Evolutionary conservation across 2,113 vertebrate genomes (phyloP), one percentile per base, ranked within the genome.

Genomic region (Dasyornis broadbenti): DNA sequence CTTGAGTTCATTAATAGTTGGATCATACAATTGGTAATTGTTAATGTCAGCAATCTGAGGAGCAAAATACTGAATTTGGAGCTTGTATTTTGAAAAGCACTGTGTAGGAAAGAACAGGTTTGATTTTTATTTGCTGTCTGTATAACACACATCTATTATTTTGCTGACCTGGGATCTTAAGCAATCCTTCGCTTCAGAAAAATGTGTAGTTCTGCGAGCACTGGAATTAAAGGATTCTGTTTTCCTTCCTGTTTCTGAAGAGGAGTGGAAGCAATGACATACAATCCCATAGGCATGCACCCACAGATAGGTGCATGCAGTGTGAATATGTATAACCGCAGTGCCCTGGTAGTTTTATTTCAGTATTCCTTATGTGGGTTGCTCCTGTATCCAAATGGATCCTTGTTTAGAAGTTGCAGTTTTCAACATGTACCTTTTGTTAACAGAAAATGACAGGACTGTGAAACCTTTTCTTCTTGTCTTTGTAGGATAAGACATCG

Each of bases 401-500:
- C 21, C 19, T 89, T 60, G 30, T 7, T 45, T 76, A 63, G 61
- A 40, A 53, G 31, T 63, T 79, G 13, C 1, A 73, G 42, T 70
- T 86, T 93, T 89, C 50, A 45, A 72, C 59, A 9, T 35, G 61
- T 80, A 9, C 93, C 85, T 64, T 60, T 65, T 15, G 23, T 92
- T 77, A 87, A 91, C 39, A 26, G 76, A 93, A 84, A 57, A 30
- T 59, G 53, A 50, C 39, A 72, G 15, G 28, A 37, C 53, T 53
- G 15, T 78, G 59, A 93, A 33, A 49, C 22, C 8, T n/a, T 49
- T 76, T 31, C 50, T 68, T 14, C 23, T 50, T 97, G 20, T 90
- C 37, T 92, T 94, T 95, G 21, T 92, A 98, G 97, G 88, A 37
- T 80, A 91, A 71, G 77, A 12, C 56, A 11, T 35, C 83, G 31